Conservation (phyloP, 30 jellyfish, hydroid and myxozoan genomes). For the Hydra vulgaris region DNA sequence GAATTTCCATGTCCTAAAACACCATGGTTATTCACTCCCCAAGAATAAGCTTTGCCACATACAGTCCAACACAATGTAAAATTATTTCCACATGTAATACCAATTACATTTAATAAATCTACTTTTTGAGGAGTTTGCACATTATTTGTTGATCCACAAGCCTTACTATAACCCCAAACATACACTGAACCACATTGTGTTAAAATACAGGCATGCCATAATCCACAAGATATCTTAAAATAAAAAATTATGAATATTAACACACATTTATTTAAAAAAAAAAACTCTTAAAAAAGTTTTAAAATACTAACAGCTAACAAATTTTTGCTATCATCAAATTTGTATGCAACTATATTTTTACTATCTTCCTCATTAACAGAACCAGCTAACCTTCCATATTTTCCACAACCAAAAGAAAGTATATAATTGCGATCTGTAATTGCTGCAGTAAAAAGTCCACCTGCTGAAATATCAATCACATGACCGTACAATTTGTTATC, state of each 20-base stretch:
- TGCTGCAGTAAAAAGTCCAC: conserved; percentile 25
- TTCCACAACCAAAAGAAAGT: conserved; percentile 27
- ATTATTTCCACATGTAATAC: conserved; percentile 15
- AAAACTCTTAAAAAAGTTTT: not conserved
- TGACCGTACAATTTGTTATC: conserved; percentile 11
- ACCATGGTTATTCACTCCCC: conserved; percentile 23
- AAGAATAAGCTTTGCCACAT: conserved; percentile 19
- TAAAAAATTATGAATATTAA: not conserved
- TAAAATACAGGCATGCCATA: conserved; percentile 15
- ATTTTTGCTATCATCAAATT: not conserved
- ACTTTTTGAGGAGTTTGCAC: conserved; percentile 3
- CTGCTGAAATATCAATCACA: conserved; percentile 15
- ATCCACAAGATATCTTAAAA: conserved; percentile 22
- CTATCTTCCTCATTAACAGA: conserved; percentile 12
- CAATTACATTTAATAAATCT: conserved; percentile 5
- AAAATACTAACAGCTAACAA: not conserved
- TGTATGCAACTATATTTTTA: not conserved
- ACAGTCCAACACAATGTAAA: conserved; percentile 10
- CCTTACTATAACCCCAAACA: conserved; percentile 20
- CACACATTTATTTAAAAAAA: not conserved
- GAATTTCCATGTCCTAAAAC: conserved; percentile 19
- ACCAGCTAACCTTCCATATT: conserved; percentile 20
- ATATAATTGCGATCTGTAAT: conserved; percentile 9
- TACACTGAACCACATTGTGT: not conserved
- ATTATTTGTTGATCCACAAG: not conserved